These are phyloP conservation scores for Melanerpes formicivorus DNA, from an alignment of 2,113 vertebrate species.

Conservation along the genomic window DNA sequence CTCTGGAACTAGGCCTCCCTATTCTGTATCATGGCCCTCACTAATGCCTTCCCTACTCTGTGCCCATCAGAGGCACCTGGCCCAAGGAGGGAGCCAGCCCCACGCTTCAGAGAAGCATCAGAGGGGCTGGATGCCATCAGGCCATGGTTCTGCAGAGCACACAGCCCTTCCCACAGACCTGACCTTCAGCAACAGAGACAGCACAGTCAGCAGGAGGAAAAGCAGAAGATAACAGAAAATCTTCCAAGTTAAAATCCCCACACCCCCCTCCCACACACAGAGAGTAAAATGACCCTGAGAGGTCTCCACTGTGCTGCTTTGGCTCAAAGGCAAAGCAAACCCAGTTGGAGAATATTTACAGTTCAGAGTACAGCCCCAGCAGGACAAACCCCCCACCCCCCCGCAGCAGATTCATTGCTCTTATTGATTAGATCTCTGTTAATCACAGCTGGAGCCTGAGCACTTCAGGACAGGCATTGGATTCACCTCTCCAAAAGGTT, in stretches of 20 bases:
- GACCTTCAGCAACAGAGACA: not conserved
- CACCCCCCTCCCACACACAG: not conserved
- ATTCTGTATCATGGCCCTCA: not conserved
- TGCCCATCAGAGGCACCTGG: not conserved
- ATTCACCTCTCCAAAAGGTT: not conserved
- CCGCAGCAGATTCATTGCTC: slow-evolving; percentile 5
- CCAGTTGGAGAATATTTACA: slow-evolving; percentile 34
- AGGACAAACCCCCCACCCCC: not conserved
- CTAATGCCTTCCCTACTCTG: not conserved
- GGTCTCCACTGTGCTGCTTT: not conserved
- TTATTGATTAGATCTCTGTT: not conserved
- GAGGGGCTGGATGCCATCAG: not conserved
- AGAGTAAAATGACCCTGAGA: not conserved
- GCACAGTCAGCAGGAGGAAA: not conserved
- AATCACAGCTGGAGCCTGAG: not conserved
- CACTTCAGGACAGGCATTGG: not conserved
- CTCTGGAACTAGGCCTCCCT: not conserved
- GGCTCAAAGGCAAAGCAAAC: slow-evolving; percentile 13
- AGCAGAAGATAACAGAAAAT: not conserved
- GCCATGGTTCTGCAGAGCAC: not conserved
- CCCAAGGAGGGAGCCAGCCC: not conserved
- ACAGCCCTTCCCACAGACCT: not conserved
- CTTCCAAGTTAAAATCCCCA: not conserved
- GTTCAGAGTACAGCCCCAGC: not conserved
- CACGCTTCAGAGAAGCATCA: not conserved